These are phyloP conservation scores for Cheirogaleus major DNA, from an alignment of 2,797 vertebrate genomes.

Conservation along the genomic window DNA sequence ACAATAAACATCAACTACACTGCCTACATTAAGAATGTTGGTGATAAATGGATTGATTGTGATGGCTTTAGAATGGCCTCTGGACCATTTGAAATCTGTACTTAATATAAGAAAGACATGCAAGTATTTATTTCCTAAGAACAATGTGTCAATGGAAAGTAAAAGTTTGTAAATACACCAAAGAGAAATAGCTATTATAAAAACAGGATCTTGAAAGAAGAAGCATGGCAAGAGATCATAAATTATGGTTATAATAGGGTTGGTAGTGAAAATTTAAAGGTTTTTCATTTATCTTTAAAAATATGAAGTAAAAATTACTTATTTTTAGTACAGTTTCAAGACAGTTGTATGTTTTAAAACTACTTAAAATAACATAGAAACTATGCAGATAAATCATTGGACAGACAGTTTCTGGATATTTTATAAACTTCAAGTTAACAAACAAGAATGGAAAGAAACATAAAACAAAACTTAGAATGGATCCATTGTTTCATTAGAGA, in stretches of 20 bases:
- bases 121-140: neutral
- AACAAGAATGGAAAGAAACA: neutral
- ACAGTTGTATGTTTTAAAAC: neutral
- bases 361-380: neutral
- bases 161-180: neutral
- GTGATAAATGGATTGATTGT: neutral
- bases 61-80: neutral
- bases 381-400: neutral
- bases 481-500: neutral
- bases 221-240: neutral
- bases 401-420: neutral
- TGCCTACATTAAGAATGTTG: neutral
- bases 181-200: neutral
- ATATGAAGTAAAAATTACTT: neutral
- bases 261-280: neutral
- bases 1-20: neutral
- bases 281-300: neutral
- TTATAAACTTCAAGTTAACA: neutral
- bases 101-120: neutral
- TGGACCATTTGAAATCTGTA: neutral
- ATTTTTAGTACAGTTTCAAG: neutral
- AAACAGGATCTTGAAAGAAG: neutral
- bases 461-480: neutral
- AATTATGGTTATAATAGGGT: neutral
- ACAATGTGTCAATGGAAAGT: neutral